Evolutionary conservation across 2,888 invertebrate species (phyloP).

Genomic region (Beris morrisii): DNA sequence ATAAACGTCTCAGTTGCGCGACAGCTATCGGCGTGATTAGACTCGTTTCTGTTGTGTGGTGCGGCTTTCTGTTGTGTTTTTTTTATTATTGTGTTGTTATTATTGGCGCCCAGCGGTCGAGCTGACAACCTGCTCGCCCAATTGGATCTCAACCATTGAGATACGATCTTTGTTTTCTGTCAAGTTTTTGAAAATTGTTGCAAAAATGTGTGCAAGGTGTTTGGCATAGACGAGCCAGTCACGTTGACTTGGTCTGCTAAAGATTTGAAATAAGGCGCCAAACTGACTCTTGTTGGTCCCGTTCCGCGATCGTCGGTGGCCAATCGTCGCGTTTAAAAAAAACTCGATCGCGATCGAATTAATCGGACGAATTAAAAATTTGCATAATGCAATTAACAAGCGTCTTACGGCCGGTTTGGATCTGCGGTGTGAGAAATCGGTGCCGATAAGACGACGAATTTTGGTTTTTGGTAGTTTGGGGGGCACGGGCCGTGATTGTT

Average conservation of each 20-base stretch:
- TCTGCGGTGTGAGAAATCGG: slow-evolving; percentile 37
- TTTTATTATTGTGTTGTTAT: slow-evolving; percentile 5
- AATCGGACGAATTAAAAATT: slow-evolving; percentile 22
- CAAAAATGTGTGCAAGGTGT: neutral
- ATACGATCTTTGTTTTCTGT: neutral
- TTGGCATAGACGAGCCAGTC: too few relatives aligned
- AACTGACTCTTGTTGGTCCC: too few relatives aligned
- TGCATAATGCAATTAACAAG: slow-evolving; percentile 37
- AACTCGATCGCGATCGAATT: neutral
- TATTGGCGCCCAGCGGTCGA: neutral
- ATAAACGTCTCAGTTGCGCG: slow-evolving; percentile 60
- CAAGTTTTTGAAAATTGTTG: neutral
- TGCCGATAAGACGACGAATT: slow-evolving; percentile 33
- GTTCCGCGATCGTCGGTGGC: too few relatives aligned
- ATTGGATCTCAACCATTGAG: too few relatives aligned
- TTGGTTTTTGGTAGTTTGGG: too few relatives aligned
- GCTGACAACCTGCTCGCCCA: too few relatives aligned
- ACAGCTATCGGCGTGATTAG: slow-evolving; percentile 64
- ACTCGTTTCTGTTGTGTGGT: slow-evolving; percentile 47
- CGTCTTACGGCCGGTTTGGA: slow-evolving; percentile 28
- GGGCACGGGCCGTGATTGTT: neutral
- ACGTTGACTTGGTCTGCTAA: too few relatives aligned
- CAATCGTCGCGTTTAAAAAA: too few relatives aligned
- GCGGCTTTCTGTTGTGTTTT: slow-evolving; percentile 20
- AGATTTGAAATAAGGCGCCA: too few relatives aligned